Evolutionary conservation across 2,113 vertebrate species (phyloP), one percentile per base, ranked within the genome.

Genomic region (Laticauda colubrina): DNA sequence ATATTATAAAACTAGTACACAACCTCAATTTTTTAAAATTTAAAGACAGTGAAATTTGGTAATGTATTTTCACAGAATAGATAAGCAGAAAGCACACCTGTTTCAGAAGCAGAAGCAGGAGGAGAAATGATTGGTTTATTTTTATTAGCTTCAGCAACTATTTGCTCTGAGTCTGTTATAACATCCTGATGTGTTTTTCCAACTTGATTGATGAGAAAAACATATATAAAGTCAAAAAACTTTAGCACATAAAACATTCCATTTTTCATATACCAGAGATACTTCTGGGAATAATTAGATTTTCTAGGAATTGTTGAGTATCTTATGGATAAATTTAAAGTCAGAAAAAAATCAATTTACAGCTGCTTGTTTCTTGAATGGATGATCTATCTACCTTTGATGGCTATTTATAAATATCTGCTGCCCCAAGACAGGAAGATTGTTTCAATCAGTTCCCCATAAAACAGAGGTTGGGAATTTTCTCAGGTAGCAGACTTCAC

Each of bases 1-100:
- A 85, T 9, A 85, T 29, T 85, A 85, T 53, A 53, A n/a, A 24
- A 89, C 20, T 23, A 18, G 48, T 48, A 64, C 3, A n/a, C 69
- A 48, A 69, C 10, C 21, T 54, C 45, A 56, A 21, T 55, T 2
- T 81, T 75, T 29, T 56, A 55, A n/a, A 86, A 48, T 86, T 43
- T 51, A 43, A 91, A 9, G 85, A 29, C 23, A 57, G 20, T 86
- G 81, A 91, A 85, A 91, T 85, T 39, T 20, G 1, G n/a, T 18
- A 39, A 39, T 8, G 34, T 39, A 81, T 39, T 39, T 81, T 88
- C 5, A 24, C 54, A 91, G 18, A 18, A 9, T 3, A 94, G 18
- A 92, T 85, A 95, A 21, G 26, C 5, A 90, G 18, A 91, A 96
- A 59, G 4, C 95, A 94, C 0, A 98, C 96, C 97, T 97, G 96